Evolutionary conservation across 2,888 invertebrate genomes (phyloP).

Genomic region (Euspilapteryx auroguttella): DNA sequence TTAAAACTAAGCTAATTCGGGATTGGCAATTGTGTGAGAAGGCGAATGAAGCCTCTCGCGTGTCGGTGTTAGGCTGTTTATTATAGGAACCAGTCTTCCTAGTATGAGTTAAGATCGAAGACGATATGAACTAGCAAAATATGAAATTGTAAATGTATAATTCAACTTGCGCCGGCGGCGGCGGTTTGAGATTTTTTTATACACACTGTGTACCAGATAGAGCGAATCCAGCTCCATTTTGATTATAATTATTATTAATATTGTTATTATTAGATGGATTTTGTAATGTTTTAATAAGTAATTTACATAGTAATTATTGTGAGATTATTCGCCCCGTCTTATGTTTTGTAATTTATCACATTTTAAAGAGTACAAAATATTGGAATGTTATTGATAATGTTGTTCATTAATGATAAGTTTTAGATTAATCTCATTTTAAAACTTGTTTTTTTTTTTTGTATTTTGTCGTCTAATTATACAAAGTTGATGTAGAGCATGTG

Average conservation of each 20-base stretch:
- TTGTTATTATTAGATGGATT: conserved; percentile 41
- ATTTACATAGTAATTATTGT: conserved; percentile 54
- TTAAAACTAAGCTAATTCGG: too few relatives aligned
- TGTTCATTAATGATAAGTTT: conserved; percentile 53
- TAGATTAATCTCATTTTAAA: conserved; percentile 52
- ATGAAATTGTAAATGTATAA: too few relatives aligned
- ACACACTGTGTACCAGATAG: too few relatives aligned
- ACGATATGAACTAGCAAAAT: too few relatives aligned
- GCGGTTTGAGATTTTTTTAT: too few relatives aligned
- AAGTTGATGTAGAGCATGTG: conserved; percentile 43
- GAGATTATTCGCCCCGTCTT: conserved; percentile 40
- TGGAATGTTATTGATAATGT: conserved; percentile 56
- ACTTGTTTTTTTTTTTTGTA: conserved; percentile 42
- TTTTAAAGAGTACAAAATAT: conserved; percentile 61
- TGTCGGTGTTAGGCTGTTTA: too few relatives aligned
- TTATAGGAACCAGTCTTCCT: too few relatives aligned
- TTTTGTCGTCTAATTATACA: conserved; percentile 52
- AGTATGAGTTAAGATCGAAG: too few relatives aligned
- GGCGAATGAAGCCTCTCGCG: too few relatives aligned
- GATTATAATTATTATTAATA: conserved; percentile 34
- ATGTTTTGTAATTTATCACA: conserved; percentile 59
- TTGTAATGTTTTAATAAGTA: conserved; percentile 56
- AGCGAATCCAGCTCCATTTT: too few relatives aligned
- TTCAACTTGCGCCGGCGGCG: background rate
- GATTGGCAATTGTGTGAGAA: too few relatives aligned